Evolutionary conservation across 2,888 invertebrate genomes (phyloP).

Genomic region (Eremobia ochroleuca): DNA sequence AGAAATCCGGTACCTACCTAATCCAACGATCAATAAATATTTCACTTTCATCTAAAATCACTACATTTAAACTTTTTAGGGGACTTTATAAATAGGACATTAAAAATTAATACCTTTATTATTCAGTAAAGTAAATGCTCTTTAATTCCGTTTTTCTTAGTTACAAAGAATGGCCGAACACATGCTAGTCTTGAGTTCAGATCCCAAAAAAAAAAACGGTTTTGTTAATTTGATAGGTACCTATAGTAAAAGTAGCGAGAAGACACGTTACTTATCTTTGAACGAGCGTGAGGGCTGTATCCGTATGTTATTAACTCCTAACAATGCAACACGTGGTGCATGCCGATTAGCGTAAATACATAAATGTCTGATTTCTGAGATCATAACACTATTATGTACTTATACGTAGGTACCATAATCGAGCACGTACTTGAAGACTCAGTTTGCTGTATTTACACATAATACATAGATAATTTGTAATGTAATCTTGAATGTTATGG

Average conservation of each 20-base stretch:
- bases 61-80: background rate
- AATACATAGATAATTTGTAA: constrained; percentile 15
- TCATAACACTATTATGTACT: constrained; percentile 20
- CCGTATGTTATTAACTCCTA: constrained; percentile 31
- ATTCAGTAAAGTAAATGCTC: background rate
- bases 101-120: background rate
- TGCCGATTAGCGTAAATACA: constrained; percentile 42
- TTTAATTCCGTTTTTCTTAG: background rate
- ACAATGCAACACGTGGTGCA: constrained; percentile 53
- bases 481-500: constrained; percentile 13
- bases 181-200: too few relatives aligned
- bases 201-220: background rate
- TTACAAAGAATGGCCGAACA: background rate
- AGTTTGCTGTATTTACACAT: constrained; percentile 18
- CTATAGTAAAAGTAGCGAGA: background rate
- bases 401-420: constrained; percentile 18
- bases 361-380: constrained; percentile 37
- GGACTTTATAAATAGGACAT: background rate
- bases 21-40: background rate
- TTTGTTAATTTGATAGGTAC: background rate
- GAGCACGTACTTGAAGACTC: constrained; percentile 10
- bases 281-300: constrained; percentile 22
- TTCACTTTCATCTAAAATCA: background rate
- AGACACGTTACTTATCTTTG: constrained; percentile 8
- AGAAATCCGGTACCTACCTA: constrained; percentile 1